phyloP scores from a whole-genome alignment of 1,140 invertebrate genomes.

The Drosophila athabasca region DNA sequence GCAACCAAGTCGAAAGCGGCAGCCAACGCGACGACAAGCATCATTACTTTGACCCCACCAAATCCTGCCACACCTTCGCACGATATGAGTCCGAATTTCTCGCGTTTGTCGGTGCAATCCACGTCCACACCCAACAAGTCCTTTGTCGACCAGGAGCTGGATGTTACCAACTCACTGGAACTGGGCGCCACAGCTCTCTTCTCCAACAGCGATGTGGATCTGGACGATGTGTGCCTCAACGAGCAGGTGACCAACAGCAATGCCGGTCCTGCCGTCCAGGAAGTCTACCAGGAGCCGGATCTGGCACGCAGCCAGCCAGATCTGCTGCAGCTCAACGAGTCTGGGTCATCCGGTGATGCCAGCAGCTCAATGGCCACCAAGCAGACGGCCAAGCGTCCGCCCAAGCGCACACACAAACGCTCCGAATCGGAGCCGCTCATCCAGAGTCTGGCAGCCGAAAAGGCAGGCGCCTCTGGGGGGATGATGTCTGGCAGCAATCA shows the following conservation, averaged over 20 bases:
- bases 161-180: conserved; percentile 84
- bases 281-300: conserved; percentile 74
- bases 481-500: conserved; percentile 14
- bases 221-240: conserved; percentile 91
- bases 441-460: conserved; percentile 52
- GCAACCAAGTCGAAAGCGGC: conserved; percentile 22
- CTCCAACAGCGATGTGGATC: conserved; percentile 94
- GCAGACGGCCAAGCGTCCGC: conserved; percentile 44
- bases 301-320: conserved; percentile 83
- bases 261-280: conserved; percentile 34
- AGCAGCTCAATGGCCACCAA: conserved; percentile 19
- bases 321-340: conserved; percentile 64
- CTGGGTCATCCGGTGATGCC: conserved; percentile 13
- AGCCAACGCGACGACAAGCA: neutral
- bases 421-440: conserved; percentile 83
- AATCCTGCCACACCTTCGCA: neutral
- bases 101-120: conserved; percentile 21
- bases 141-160: conserved; percentile 74
- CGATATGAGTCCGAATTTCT: conserved; percentile 52
- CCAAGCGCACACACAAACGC: conserved; percentile 81
- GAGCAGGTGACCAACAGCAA: conserved; percentile 86
- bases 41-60: conserved; percentile 8
- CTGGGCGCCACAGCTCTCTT: conserved; percentile 90
- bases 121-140: conserved; percentile 68
- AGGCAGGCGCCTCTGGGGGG: conserved; percentile 4